Evolutionary conservation across 2,797 vertebrate genomes (phyloP).

Genomic region (Sebastolobus alascanus): DNA sequence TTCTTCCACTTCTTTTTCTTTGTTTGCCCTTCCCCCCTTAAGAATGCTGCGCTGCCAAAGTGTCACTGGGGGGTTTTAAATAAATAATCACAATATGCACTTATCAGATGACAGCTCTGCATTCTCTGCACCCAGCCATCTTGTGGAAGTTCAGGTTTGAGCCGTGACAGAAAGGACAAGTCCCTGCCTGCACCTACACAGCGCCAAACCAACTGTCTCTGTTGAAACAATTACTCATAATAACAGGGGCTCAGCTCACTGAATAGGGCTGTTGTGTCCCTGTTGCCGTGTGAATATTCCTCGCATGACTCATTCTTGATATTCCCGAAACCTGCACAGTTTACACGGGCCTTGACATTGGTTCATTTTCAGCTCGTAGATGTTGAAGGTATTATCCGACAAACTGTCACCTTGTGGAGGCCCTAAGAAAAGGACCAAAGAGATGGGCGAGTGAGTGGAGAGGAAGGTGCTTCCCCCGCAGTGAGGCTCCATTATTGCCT

Average conservation of each 20-base stretch:
- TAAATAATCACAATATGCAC: conserved; percentile 78
- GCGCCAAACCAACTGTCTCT: conserved; percentile 66
- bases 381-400: conserved; percentile 9
- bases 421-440: conserved; percentile 36
- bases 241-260: conserved; percentile 52
- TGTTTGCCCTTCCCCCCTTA: conserved; percentile 48
- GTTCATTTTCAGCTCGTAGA: conserved; percentile 46
- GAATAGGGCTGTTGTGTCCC: conserved; percentile 78
- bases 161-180: conserved; percentile 75
- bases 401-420: conserved; percentile 25
- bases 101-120: conserved; percentile 70
- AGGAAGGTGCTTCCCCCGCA: conserved; percentile 23
- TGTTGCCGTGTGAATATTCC: conserved; percentile 64
- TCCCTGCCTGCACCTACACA: conserved; percentile 69
- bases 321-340: conserved; percentile 34
- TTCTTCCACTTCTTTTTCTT: conserved; percentile 12
- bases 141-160: conserved; percentile 72
- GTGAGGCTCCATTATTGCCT: conserved; percentile 35
- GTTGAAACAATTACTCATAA: conserved; percentile 73
- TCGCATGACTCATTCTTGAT: conserved; percentile 59
- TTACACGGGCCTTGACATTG: conserved; percentile 40
- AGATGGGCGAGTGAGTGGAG: conserved; percentile 26
- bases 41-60: conserved; percentile 59
- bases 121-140: conserved; percentile 38
- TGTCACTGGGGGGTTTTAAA: conserved; percentile 72